These are phyloP conservation scores for Pardalotus punctatus DNA, from an alignment of 2,113 vertebrate genomes.

Conservation along the genomic window DNA sequence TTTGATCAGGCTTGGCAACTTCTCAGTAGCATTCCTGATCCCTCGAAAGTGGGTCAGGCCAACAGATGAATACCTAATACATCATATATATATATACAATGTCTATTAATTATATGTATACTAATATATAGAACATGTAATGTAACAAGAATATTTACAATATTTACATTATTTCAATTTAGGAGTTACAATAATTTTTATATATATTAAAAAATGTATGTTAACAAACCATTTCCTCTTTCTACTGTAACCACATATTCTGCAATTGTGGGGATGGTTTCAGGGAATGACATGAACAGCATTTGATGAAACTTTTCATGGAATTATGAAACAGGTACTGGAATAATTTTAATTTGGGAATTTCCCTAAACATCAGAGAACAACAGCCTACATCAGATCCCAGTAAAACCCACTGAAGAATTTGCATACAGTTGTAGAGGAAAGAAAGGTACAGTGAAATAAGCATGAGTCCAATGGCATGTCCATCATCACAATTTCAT, in stretches of 20 bases:
- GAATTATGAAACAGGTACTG: slow-evolving; percentile 37
- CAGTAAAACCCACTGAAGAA: background rate
- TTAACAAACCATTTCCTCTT: background rate
- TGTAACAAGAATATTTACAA: background rate
- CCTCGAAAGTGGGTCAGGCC: rapidly evolving
- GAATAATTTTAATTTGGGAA: slow-evolving; percentile 35
- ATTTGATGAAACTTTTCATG: slow-evolving; percentile 28
- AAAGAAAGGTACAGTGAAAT: background rate
- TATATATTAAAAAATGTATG: background rate
- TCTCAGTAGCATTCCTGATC: background rate
- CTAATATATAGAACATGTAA: background rate
- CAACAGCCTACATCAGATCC: background rate
- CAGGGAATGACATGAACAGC: slow-evolving; percentile 14
- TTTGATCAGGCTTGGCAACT: background rate
- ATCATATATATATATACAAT: background rate
- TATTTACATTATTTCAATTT: background rate
- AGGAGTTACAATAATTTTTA: background rate
- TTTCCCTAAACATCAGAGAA: slow-evolving; percentile 45
- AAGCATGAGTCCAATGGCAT: background rate
- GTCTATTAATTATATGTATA: background rate
- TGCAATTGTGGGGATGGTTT: background rate
- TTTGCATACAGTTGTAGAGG: background rate
- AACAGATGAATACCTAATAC: background rate
- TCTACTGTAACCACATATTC: background rate
- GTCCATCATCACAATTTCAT: background rate